A percentile compares a stretch with the other conserved stretches of the same genome.
These are phyloP conservation scores for Hippocampus zosterae DNA, from an alignment of 2,113 vertebrate species.

Conservation along the genomic window DNA sequence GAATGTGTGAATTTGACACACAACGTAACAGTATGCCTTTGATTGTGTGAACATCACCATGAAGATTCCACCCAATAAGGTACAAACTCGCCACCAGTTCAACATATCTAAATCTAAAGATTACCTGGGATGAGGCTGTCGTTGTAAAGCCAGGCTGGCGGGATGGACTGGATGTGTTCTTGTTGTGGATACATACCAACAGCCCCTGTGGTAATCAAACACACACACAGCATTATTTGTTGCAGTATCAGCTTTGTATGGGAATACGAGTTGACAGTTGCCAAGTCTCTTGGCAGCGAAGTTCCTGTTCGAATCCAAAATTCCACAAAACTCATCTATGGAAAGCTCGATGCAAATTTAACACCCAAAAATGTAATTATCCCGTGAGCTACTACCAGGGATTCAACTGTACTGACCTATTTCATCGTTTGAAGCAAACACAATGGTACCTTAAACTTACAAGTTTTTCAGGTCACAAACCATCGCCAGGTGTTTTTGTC, in stretches of 20 bases:
- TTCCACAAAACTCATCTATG: conserved; percentile 31
- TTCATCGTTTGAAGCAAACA: not conserved
- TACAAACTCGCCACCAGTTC: not conserved
- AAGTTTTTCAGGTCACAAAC: too few species aligned
- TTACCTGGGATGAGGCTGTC: conserved; percentile 93
- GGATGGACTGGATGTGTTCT: conserved; percentile 86
- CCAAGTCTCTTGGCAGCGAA: conserved; percentile 47
- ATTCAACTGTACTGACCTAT: not conserved
- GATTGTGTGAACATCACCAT: too few species aligned
- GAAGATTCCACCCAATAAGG: too few species aligned
- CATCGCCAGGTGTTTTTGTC: not conserved
- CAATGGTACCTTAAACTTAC: not conserved
- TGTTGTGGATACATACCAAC: conserved; percentile 87
- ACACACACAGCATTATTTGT: conserved; percentile 25
- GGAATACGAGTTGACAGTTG: conserved; percentile 35
- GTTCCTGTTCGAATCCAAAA: conserved; percentile 29
- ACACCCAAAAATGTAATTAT: conserved; percentile 42
- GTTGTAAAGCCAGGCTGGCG: conserved; percentile 93
- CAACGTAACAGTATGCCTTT: too few species aligned
- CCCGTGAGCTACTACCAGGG: conserved; percentile 26
- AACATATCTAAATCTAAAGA: not conserved
- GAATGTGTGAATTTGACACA: too few species aligned
- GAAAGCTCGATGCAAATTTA: conserved; percentile 31
- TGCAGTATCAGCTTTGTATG: conserved; percentile 18
- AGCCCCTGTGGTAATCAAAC: conserved; percentile 68